phyloP scores from a whole-genome alignment of 2,113 vertebrate species.

The Capreolus pygargus region DNA sequence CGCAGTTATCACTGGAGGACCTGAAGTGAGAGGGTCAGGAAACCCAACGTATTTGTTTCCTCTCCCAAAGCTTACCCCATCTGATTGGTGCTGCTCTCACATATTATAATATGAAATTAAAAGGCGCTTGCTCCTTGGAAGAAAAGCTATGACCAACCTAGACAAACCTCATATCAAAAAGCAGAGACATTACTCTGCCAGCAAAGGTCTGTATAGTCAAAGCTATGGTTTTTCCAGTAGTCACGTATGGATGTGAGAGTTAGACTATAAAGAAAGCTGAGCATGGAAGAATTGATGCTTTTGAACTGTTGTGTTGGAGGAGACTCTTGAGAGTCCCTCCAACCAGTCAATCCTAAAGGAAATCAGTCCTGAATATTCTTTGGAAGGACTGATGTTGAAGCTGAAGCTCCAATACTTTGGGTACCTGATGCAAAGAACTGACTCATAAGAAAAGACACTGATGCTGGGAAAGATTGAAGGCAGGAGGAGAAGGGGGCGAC shows the following conservation, averaged over 20 bases:
- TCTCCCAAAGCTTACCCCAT: background rate
- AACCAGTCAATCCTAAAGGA: background rate
- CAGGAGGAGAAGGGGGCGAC: background rate
- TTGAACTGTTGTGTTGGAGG: background rate
- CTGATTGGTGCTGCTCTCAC: background rate
- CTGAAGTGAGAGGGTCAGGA: background rate
- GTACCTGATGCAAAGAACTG: background rate
- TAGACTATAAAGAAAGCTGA: background rate
- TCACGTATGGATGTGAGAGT: background rate
- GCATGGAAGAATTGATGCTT: accelerated
- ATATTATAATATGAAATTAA: background rate
- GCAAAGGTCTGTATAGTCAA: background rate
- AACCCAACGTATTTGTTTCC: background rate
- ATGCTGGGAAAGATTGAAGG: background rate
- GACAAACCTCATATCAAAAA: background rate
- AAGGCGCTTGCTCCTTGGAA: background rate
- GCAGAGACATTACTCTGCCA: background rate
- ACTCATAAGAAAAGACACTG: background rate
- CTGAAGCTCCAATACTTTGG: background rate
- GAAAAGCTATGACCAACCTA: background rate
- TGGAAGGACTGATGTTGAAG: background rate
- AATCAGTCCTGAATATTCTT: background rate
- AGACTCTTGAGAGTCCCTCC: background rate
- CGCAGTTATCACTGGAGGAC: background rate
- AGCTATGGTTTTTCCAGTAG: background rate